Evolutionary conservation across 1,140 invertebrate species (phyloP).

Genomic region (Pantala flavescens): DNA sequence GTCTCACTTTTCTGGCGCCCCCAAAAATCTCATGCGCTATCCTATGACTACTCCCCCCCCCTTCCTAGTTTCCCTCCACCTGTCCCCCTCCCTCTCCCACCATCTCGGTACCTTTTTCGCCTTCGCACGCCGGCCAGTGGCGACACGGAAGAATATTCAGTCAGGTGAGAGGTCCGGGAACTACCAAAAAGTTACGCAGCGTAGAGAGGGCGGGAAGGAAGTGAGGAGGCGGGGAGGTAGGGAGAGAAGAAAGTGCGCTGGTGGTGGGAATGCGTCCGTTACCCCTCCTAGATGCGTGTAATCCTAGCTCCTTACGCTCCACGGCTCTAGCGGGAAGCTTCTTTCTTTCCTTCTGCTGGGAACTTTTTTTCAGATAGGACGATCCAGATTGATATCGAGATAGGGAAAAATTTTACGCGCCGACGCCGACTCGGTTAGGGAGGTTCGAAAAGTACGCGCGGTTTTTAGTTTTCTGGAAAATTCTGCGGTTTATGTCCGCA

Average conservation of each 20-base stretch:
- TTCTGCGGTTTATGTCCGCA: no score
- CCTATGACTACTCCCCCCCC: neutral
- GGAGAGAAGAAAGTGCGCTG: neutral
- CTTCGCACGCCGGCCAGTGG: neutral
- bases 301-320: no score
- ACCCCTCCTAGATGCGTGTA: no score
- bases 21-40: neutral
- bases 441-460: no score
- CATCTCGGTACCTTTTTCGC: neutral
- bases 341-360: no score
- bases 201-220: neutral
- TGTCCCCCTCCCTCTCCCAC: neutral
- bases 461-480: no score
- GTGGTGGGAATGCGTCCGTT: no score
- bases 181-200: constrained; percentile 5
- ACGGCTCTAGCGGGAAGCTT: no score
- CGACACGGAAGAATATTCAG: neutral
- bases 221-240: neutral
- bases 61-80: neutral
- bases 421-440: no score
- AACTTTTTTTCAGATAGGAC: no score
- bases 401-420: no score
- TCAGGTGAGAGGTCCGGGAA: neutral
- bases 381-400: no score
- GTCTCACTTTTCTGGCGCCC: constrained; percentile 6